Base-by-base conservation (phyloP, 2,888 invertebrate genomes). In the Petrophora chlorosata region DNA sequence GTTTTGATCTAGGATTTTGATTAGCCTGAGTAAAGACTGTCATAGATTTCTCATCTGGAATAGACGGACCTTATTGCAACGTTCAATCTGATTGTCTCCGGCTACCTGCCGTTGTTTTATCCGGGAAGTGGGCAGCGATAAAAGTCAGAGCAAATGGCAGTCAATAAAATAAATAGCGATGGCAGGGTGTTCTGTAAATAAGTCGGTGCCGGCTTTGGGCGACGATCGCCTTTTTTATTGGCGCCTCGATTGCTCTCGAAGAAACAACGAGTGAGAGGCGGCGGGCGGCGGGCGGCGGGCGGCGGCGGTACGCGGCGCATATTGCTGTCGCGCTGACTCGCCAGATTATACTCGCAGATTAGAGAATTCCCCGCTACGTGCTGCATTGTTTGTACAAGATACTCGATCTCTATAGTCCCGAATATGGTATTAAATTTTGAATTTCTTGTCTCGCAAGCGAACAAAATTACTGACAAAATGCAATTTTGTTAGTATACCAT, bases 151-250 rank as follows among this genome's bases (percentile, higher is more conserved):
- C 85, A 89, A 90, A 90, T 85, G 88, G 87, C 82, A 85, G 89
- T 87, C 90, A 88, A 90, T 90, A 90, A 90, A 90, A 90, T 90
- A 90, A 90, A 90, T 90, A 90, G 88, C 85, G 67, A 79, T 75
- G 83, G 85, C 85, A 82, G 87, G 87, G 89, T 87, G 85, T 87
- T 88, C 89, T 88, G 90, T 90, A 90, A 90, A 90, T 90, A 90
- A 89, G 88, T 88, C 79, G 82, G 77, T 77, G 76, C 73, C 73
- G 73, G 79, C 77, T 82, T 84, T 79, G 85, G 87, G 88, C 83
- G 85, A 81, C 87, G 87, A 87, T 90, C 88, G 89, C 73, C 85
- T 90, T 90, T 90, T 91, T 91, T 91, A 91, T 91, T 90, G 90
- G 83, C 85, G 88, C 87, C 87, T 85, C 86, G 84, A 90, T 90